Evolutionary conservation across 2,113 vertebrate genomes (phyloP), one percentile per base, ranked within the genome.

Genomic region (Etia nguti): DNA sequence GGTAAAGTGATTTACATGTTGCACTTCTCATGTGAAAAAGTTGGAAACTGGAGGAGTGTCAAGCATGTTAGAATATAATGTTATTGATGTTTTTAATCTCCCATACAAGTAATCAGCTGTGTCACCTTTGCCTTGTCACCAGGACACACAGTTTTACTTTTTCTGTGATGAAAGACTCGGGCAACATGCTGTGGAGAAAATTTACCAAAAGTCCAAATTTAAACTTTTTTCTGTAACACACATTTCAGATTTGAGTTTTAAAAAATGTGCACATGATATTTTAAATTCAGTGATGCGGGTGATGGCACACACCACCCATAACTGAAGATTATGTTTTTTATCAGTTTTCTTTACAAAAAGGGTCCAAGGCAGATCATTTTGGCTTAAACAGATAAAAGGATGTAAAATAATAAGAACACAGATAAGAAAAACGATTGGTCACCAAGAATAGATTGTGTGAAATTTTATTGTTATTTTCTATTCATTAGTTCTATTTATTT

Each of bases 81-180:
- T 8, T n/a, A 80, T 57, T 60, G 1, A 48, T 50, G 57, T 60
- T 34, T 60, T 34, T 20, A 48, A 86, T 82, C 54, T 62, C 13
- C 43, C 22, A 15, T 0, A 52, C 55, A 7, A 83, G 60, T 75
- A 83, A 56, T 31, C 18, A 29, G 52, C 4, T 20, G n/a, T 26
- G 41, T 68, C 56, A 59, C 7, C n/a, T 38, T 52, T 41, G 26
- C 16, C 60, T 80, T 13, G 82, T 83, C 5, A 1, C 52, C 34
- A 75, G 3, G 18, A 24, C n/a, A 65, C 29, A 22, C 83, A 0
- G 12, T 41, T 73, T 10, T 0, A n/a, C n/a, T 22, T 55, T 7
- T 46, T 48, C 56, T 43, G n/a, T 54, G 13, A 81, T 80, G 62
- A 88, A 84, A 70, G 15, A 75, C 84, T 84, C 12, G 31, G 13